phyloP scores from a whole-genome alignment of 2,888 invertebrate species.

The Dioctria rufipes region DNA sequence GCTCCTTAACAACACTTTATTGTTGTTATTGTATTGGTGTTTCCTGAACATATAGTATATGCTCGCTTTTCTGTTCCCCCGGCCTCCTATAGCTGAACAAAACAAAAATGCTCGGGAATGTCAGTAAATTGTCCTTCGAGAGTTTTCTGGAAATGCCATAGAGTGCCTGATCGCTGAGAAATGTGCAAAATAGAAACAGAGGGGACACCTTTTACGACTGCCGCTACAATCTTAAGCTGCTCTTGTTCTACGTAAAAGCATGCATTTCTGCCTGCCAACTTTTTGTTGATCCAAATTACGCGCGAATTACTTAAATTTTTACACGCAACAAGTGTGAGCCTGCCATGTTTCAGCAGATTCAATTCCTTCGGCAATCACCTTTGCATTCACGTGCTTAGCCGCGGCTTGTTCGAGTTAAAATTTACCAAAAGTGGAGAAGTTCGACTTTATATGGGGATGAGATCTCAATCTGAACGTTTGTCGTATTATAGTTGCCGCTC shows the following conservation, averaged over 20 bases:
- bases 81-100: constrained; percentile 10
- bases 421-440: constrained; percentile 25
- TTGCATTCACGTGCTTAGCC: constrained; percentile 39
- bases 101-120: constrained; percentile 31
- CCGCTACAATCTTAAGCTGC: background rate
- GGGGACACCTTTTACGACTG: background rate
- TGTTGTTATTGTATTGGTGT: background rate
- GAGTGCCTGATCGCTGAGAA: constrained; percentile 19
- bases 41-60: constrained; percentile 9
- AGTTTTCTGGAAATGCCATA: constrained; percentile 45
- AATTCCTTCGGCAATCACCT: constrained; percentile 31
- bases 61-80: constrained; percentile 5
- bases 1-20: constrained; percentile 56
- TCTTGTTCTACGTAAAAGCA: background rate
- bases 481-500: background rate
- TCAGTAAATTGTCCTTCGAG: constrained; percentile 21
- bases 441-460: constrained; percentile 40
- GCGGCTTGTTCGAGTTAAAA: constrained; percentile 5
- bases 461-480: constrained; percentile 32
- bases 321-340: constrained; percentile 56
- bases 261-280: constrained; percentile 4
- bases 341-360: constrained; percentile 16
- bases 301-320: constrained; percentile 58
- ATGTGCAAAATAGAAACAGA: constrained; percentile 34
- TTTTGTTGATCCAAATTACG: constrained; percentile 54